Conservation (phyloP, 2,888 invertebrate genomes). For the Dicyrtomina minuta region DNA sequence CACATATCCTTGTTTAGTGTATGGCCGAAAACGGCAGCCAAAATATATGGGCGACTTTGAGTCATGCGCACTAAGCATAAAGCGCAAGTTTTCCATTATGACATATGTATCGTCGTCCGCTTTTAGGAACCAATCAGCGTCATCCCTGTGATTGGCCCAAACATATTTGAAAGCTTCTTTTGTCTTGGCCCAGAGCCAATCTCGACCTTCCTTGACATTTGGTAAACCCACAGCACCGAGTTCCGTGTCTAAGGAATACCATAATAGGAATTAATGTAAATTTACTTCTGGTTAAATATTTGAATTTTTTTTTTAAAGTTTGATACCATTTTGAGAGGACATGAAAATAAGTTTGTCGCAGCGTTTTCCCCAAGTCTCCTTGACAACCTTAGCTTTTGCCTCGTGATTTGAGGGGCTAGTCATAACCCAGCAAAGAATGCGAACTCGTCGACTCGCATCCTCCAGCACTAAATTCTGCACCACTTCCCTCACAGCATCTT, state of each 20-base stretch:
- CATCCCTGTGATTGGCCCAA: constrained; percentile 76
- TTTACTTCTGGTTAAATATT: no score
- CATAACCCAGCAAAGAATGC: constrained; percentile 96
- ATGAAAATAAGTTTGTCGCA: constrained; percentile 86
- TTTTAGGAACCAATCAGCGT: constrained; percentile 96
- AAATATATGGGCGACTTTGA: constrained; percentile 79
- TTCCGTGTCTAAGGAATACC: constrained; percentile 68
- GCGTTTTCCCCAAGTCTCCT: constrained; percentile 91
- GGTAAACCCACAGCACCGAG: constrained; percentile 80
- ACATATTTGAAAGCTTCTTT: constrained; percentile 89
- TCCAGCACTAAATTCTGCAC: no score
- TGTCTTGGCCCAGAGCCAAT: constrained; percentile 96
- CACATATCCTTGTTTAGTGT: constrained; percentile 83
- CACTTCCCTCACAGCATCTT: no score
- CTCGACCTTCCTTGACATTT: constrained; percentile 78
- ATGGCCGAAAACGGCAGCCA: constrained; percentile 86
- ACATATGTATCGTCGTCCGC: constrained; percentile 83
- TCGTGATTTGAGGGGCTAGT: constrained; percentile 88
- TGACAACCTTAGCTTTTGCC: constrained; percentile 86
- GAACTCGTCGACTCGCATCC: no score
- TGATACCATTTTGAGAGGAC: constrained; percentile 73
- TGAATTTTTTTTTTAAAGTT: no score
- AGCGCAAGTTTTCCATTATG: constrained; percentile 92
- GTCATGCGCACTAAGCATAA: constrained; percentile 76
- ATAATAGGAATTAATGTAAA: no score